A percentile compares a stretch with the other conserved stretches of the same genome.
phyloP scores from a whole-genome alignment of 2,113 vertebrate genomes.

The Dromas ardeola region DNA sequence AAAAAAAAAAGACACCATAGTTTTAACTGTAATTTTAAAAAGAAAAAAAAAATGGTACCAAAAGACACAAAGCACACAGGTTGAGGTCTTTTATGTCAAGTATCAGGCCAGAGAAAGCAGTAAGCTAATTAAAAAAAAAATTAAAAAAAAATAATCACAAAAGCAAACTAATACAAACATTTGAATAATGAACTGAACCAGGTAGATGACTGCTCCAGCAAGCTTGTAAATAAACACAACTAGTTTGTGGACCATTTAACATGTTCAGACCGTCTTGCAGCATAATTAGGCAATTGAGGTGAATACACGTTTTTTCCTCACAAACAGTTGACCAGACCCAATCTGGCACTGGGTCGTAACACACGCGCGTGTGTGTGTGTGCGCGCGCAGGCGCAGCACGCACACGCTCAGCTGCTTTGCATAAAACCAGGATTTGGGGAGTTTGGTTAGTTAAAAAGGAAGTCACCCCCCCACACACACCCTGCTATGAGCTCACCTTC shows the following conservation, averaged over 20 bases:
- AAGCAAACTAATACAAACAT: background rate
- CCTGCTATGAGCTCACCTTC: background rate
- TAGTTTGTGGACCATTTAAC: slow-evolving; percentile 17
- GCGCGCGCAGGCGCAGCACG: background rate
- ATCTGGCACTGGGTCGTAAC: background rate
- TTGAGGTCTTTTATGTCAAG: slow-evolving; percentile 56
- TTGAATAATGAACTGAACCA: background rate
- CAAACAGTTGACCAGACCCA: background rate
- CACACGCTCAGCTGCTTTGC: background rate
- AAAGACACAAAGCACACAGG: slow-evolving; percentile 39
- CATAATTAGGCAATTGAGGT: slow-evolving; percentile 12
- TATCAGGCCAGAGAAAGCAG: slow-evolving; percentile 26
- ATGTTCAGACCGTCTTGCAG: background rate
- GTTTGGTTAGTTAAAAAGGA: background rate
- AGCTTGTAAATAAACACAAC: background rate
- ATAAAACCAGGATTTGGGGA: background rate
- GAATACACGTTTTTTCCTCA: background rate
- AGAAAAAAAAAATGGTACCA: background rate
- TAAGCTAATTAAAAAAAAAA: background rate
- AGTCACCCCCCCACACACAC: too few relatives aligned
- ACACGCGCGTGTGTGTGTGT: rapidly evolving
- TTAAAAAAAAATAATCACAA: background rate
- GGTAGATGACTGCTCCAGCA: background rate
- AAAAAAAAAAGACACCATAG: background rate
- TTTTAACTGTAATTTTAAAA: background rate